Evolutionary conservation across 2,113 vertebrate genomes (phyloP).

Genomic region (Euleptes europaea): DNA sequence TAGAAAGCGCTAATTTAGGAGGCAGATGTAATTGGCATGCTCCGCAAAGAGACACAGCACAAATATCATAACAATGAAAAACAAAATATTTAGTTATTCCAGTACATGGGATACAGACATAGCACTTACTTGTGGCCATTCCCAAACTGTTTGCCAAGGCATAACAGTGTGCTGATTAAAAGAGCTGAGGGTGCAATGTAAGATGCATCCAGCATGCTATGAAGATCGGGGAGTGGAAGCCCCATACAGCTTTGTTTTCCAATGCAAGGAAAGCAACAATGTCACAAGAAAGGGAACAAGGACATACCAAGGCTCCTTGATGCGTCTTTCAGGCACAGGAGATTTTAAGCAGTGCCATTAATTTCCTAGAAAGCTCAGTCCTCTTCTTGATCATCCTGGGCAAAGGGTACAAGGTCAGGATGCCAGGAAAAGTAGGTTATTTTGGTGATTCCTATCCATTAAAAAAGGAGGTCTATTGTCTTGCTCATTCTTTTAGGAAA

Average conservation of each 20-base stretch:
- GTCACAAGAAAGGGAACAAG: not conserved
- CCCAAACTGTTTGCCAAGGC: not conserved
- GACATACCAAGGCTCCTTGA: not conserved
- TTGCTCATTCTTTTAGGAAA: not conserved
- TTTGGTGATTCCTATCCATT: too few species aligned
- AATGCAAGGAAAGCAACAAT: not conserved
- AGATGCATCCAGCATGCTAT: not conserved
- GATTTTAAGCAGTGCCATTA: not conserved
- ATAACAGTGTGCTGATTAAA: not conserved
- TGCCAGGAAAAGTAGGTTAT: not conserved
- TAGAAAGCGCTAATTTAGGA: conserved; percentile 30
- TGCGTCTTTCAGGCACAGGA: not conserved
- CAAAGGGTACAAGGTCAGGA: not conserved
- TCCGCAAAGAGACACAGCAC: conserved; percentile 13
- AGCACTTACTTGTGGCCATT: not conserved
- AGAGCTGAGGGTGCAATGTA: too few species aligned
- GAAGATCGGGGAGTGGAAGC: not conserved
- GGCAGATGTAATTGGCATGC: conserved; percentile 9
- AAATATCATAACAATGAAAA: not conserved
- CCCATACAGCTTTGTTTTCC: not conserved
- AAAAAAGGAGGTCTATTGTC: not conserved
- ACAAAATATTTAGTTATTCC: conserved; percentile 31
- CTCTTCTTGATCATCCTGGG: not conserved
- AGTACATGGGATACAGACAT: not conserved
- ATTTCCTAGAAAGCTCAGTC: not conserved